phyloP scores from a whole-genome alignment of 2,888 invertebrate genomes.

The Caenorhabditis zanzibari region DNA sequence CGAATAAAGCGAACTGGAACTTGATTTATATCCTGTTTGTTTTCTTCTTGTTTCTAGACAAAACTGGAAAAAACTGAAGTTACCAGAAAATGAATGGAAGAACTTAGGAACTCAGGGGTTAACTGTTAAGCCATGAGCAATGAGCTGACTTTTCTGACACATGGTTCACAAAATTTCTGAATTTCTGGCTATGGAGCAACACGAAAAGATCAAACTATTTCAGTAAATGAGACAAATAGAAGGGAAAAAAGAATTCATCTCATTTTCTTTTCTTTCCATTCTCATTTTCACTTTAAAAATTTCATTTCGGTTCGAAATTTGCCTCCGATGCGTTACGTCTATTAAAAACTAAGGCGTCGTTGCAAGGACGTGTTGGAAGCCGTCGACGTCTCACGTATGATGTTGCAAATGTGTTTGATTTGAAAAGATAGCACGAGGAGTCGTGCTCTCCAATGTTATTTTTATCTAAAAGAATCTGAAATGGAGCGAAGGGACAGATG shows the following conservation, averaged over 20 bases:
- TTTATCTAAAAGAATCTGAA: conserved; percentile 32
- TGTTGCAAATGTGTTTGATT: conserved; percentile 45
- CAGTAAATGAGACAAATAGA: conserved; percentile 20
- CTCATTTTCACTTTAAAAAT: conserved; percentile 35
- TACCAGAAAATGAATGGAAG: conserved; percentile 22
- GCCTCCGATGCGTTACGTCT: conserved; percentile 49
- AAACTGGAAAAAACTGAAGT: conserved; percentile 13
- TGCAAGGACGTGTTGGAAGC: neutral
- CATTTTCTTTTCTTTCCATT: conserved; percentile 17
- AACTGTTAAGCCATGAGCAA: conserved; percentile 57
- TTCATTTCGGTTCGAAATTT: conserved; percentile 54
- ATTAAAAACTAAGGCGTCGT: conserved; percentile 32
- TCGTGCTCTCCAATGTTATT: conserved; percentile 13
- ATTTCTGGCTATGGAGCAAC: neutral
- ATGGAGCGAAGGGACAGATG: neutral
- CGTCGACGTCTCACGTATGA: neutral
- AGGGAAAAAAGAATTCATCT: conserved; percentile 13
- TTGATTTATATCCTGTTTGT: conserved; percentile 49
- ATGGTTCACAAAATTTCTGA: neutral
- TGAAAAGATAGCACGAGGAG: conserved; percentile 19
- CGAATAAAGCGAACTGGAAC: conserved; percentile 17
- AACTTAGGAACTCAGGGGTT: conserved; percentile 48
- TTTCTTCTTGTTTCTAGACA: neutral
- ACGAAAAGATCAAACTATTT: conserved; percentile 11
- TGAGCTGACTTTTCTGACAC: conserved; percentile 12